A percentile compares a stretch with the other conserved stretches of the same genome.
Evolutionary conservation across 2,113 vertebrate genomes (phyloP).

Genomic region (Caracal caracal): DNA sequence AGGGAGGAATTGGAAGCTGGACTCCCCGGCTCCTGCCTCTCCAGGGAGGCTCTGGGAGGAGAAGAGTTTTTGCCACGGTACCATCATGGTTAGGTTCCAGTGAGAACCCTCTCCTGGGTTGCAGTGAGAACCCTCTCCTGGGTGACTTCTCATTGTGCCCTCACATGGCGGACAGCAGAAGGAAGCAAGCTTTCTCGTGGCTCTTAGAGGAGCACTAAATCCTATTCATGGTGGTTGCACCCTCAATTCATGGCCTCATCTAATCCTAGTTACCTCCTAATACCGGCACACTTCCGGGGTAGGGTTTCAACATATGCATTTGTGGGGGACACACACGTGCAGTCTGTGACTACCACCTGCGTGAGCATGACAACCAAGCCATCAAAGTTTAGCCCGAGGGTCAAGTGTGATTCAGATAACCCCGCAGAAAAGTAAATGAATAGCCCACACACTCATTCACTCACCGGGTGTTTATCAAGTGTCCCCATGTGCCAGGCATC

Average conservation of each 20-base stretch:
- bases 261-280: background rate
- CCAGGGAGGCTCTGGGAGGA: background rate
- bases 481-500: rapidly evolving
- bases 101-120: background rate
- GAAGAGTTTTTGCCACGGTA: background rate
- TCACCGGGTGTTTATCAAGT: background rate
- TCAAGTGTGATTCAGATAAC: background rate
- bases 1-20: background rate
- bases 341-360: background rate
- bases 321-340: background rate
- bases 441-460: too few relatives aligned
- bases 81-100: background rate
- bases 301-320: background rate
- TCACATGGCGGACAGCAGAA: background rate
- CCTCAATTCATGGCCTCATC: background rate
- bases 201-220: background rate
- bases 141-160: background rate
- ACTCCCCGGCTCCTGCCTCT: background rate
- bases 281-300: rapidly evolving
- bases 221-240: background rate
- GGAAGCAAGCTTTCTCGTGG: rapidly evolving
- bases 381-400: background rate
- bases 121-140: background rate
- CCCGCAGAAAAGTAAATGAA: background rate
- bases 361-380: background rate